Base-by-base conservation (phyloP, 2,113 vertebrate species). In the Bos javanicus region DNA sequence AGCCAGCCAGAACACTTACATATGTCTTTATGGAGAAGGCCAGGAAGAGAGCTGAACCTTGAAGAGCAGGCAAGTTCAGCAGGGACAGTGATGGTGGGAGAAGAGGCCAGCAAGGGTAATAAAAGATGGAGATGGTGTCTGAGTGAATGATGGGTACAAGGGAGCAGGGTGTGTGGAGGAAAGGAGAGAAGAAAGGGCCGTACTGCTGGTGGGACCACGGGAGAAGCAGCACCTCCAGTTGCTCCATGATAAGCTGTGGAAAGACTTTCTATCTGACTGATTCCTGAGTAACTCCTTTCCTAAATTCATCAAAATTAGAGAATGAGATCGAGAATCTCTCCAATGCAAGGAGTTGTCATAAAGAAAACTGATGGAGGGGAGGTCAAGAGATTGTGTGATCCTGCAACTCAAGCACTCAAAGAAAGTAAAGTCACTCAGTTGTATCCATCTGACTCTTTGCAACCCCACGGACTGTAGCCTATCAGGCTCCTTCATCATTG, bases 221-320 rank as follows among this genome's bases (percentile, higher is more conserved):
- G 5, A n/a, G 15, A 59, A 82, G 36, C 25, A 10, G 36, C 33
- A 26, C 23, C 26, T 64, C 46, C 50, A 14, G 78, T 19, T 67
- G 60, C 86, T 89, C 86, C 43, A 23, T 9, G 52, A 60, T 13
- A 86, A 7, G 16, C 23, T 86, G 36, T 1, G 54, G 3, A 30
- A 85, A 76, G 21, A 8, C 14, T 13, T 91, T 56, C 92, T 56
- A 13, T 85, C 80, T 48, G 15, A 25, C 39, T 26, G 93, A 25
- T 50, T 83, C 21, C 78, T 52, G 26, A 64, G 71, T 60, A 78
- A 71, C 25, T 9, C 43, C 89, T 81, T 50, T 60, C 43, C 50
- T 62, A 94, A 93, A 52, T 50, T 39, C 67, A 78, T 33, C 76
- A 67, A 67, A 64, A 90, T 80, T 57, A 50, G 13, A 93, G 30